A percentile compares a stretch with the other conserved stretches of the same genome.
Conservation (phyloP, 1,140 invertebrate genomes). For the Drosophila ficusphila region DNA sequence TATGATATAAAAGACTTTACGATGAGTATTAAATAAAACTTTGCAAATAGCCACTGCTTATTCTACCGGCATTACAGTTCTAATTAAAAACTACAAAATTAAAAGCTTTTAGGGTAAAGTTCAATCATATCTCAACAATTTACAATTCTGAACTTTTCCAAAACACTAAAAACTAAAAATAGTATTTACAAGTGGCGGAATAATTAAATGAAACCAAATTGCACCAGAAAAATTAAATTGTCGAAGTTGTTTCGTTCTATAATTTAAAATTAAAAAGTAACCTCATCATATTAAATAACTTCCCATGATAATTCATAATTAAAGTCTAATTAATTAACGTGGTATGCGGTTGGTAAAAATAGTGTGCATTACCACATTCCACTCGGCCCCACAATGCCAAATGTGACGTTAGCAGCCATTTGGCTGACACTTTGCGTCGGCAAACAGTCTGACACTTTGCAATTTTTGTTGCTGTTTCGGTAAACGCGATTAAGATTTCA, state of each 20-base stretch:
- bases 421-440: neutral
- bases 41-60: too few relatives aligned
- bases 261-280: neutral
- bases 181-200: too few relatives aligned
- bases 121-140: too few relatives aligned
- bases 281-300: neutral
- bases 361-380: neutral
- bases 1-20: neutral
- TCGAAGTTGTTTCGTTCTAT: neutral
- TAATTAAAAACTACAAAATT: too few relatives aligned
- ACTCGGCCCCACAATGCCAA: neutral
- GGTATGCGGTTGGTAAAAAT: neutral
- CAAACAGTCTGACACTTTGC: conserved; percentile 12
- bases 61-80: too few relatives aligned
- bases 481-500: conserved; percentile 34
- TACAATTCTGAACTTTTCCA: too few relatives aligned
- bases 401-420: conserved; percentile 17
- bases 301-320: conserved; percentile 1
- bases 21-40: neutral
- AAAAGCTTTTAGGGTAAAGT: too few relatives aligned
- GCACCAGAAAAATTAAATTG: neutral
- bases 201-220: too few relatives aligned
- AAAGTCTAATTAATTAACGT: neutral
- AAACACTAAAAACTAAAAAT: too few relatives aligned
- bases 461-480: neutral